Conservation (phyloP, 2,888 invertebrate species). For the Sinohyriopsis cumingii region DNA sequence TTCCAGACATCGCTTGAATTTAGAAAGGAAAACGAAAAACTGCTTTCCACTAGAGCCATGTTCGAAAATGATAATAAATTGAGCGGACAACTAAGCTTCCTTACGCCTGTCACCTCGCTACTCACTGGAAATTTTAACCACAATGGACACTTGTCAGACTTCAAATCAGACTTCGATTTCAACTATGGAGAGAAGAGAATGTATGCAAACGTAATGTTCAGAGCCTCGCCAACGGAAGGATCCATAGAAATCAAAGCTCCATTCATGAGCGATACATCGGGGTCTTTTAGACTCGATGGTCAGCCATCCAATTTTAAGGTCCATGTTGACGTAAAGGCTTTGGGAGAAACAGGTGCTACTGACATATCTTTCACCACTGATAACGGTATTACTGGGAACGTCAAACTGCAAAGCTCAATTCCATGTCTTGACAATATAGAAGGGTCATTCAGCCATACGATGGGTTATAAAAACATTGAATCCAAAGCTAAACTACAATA, state of each 20-base stretch:
- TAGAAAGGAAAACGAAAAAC: conserved; percentile 4
- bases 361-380: too few species aligned
- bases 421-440: too few species aligned
- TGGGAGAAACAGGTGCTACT: too few species aligned
- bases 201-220: too few species aligned
- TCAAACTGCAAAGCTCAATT: too few species aligned
- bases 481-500: background rate
- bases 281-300: conserved; percentile 11
- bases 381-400: too few species aligned
- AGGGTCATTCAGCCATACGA: too few species aligned
- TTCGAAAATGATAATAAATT: too few species aligned
- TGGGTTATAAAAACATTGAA: background rate
- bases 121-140: too few species aligned
- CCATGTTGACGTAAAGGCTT: background rate
- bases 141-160: background rate
- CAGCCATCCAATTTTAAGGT: conserved; percentile 2
- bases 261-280: conserved; percentile 6
- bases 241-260: conserved; percentile 7
- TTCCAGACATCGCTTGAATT: conserved; percentile 11
- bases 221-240: background rate
- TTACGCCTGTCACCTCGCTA: too few species aligned
- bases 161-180: conserved; percentile 8
- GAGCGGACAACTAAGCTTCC: too few species aligned
- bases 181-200: background rate
- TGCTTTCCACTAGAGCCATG: too few species aligned